Evolutionary conservation across 2,797 vertebrate genomes (phyloP).

Genomic region (Steatocranus sp.): DNA sequence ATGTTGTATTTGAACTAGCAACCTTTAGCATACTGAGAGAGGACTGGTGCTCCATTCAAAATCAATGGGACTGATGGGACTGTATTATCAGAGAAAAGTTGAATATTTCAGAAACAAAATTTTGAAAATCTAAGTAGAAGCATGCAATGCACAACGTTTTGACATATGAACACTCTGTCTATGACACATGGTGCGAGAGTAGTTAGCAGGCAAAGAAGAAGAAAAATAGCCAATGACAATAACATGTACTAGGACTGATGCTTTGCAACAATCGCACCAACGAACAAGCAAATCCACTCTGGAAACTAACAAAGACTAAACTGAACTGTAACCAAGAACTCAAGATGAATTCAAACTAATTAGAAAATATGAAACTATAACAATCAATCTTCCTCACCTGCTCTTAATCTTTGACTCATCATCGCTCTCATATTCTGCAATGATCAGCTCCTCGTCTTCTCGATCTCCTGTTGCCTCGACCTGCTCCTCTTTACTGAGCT

Average conservation of each 20-base stretch:
- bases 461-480: slow-evolving; percentile 58
- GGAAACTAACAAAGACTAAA: neutral
- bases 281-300: neutral
- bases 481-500: slow-evolving; percentile 78
- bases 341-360: neutral
- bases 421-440: slow-evolving; percentile 94
- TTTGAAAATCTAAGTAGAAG: neutral
- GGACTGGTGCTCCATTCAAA: neutral
- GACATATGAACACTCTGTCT: neutral
- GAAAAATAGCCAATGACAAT: neutral
- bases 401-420: slow-evolving; percentile 79
- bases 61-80: neutral
- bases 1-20: neutral
- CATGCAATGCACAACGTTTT: rapidly evolving
- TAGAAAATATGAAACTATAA: neutral
- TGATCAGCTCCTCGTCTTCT: slow-evolving; percentile 85
- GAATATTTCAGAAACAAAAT: neutral
- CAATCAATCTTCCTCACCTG: slow-evolving; percentile 48
- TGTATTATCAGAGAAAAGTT: neutral
- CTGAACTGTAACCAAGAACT: neutral
- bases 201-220: neutral
- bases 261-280: rapidly evolving
- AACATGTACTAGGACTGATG: neutral
- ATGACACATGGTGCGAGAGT: neutral
- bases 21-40: neutral